Conservation (phyloP, 2,888 invertebrate genomes). For the Eupsilia transversa region DNA sequence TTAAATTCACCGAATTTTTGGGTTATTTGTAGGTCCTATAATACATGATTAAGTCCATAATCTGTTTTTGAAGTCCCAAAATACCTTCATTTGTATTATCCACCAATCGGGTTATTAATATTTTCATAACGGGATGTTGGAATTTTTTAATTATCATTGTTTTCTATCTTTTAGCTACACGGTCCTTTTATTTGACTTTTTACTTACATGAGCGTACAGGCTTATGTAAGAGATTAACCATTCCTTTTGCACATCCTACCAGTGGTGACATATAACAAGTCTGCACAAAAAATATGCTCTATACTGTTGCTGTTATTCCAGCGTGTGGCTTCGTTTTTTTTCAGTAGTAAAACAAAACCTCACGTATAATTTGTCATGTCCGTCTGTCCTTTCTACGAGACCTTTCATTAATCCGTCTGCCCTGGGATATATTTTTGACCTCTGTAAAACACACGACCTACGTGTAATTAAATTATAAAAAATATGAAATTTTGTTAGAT, state of each 20-base stretch:
- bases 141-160: background rate
- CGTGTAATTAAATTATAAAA: constrained; percentile 1
- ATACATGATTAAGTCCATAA: constrained; percentile 8
- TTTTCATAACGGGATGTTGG: background rate
- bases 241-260: constrained; percentile 26
- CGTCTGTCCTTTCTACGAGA: constrained; percentile 18
- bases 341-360: constrained; percentile 24
- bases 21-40: constrained; percentile 13
- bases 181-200: background rate
- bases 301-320: constrained; percentile 18
- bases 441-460: background rate
- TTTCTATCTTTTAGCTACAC: background rate
- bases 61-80: background rate
- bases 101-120: background rate
- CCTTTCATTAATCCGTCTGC: constrained; percentile 22
- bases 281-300: background rate
- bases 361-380: constrained; percentile 46
- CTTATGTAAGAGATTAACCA: constrained; percentile 17
- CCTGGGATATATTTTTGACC: constrained; percentile 3
- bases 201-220: background rate
- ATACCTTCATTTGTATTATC: constrained; percentile 8
- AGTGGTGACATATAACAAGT: constrained; percentile 15
- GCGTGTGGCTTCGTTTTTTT: constrained; percentile 19
- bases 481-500: background rate
- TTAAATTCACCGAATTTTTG: constrained; percentile 23